Evolutionary conservation across 2,113 vertebrate species (phyloP), one percentile per base, ranked within the genome.

Genomic region (Morone chrysops): DNA sequence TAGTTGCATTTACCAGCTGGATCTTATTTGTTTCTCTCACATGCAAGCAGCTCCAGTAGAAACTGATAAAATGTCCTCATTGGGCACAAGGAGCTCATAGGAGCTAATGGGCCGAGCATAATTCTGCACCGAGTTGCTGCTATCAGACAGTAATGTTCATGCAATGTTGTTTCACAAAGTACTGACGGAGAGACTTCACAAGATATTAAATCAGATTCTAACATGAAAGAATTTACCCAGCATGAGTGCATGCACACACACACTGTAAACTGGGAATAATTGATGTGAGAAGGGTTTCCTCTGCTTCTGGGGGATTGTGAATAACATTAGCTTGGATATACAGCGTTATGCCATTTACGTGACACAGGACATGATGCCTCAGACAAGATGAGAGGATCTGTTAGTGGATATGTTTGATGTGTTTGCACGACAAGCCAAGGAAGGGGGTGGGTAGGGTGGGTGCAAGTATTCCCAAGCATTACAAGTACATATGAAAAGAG

Each of bases 61-160:
- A 75, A 59, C 14, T 20, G 72, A 75, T 56, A 20, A 74, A 73
- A 66, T 17, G 2, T 41, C 41, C 75, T 77, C 51, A 41, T 1
- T 66, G 61, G 20, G 14, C 62, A 51, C 11, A 38, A 81, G 54
- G 11, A 47, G 51, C 62, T 81, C 70, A 59, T 2, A 36, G 53
- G 18, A 72, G 51, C 83, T 57, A 88, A 90, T 85, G 87, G 71
- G 60, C 56, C 5, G 25, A 53, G 31, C 36, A 10, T 51, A 53
- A 81, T 65, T 40, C 60, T 9, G n/a, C 17, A 4, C 14, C 25
- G n/a, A 62, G 36, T n/a, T 38, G n/a, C 22, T 2, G 31, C 25
- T 3, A 43, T 12, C 56, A 70, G 36, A 69, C 74, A 8, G 59
- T 63, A 20, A 80, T 74, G 60, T 75, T 80, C 25, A 31, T 59